Evolutionary conservation across 2,113 vertebrate genomes (phyloP).

Genomic region (Poicephalus gulielmi): DNA sequence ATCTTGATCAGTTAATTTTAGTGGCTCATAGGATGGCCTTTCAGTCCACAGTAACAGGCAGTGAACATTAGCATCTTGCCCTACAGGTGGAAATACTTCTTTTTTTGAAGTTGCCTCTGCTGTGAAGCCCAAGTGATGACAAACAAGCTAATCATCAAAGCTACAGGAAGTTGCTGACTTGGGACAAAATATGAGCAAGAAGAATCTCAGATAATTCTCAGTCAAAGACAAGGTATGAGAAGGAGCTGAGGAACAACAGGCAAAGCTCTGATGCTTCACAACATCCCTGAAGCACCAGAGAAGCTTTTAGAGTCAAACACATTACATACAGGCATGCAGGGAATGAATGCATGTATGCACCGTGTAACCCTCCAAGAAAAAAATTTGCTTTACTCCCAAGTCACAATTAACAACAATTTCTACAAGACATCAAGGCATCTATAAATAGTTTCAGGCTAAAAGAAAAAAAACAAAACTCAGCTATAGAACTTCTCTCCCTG

Average conservation of each 20-base stretch:
- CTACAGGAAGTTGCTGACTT: not conserved
- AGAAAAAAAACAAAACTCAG: not conserved
- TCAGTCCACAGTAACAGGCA: not conserved
- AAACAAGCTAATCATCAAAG: not conserved
- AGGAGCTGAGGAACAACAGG: not conserved
- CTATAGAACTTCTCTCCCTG: not conserved
- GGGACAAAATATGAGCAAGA: not conserved
- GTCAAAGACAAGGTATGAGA: not conserved
- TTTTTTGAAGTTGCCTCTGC: not conserved
- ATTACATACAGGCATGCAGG: not conserved
- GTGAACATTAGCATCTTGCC: not conserved
- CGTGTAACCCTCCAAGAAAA: not conserved
- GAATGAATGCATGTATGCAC: not conserved
- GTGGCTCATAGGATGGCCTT: not conserved
- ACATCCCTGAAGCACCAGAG: not conserved
- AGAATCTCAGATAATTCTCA: not conserved
- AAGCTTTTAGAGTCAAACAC: not conserved
- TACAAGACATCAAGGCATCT: accelerated
- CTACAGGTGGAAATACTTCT: not conserved
- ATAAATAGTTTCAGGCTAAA: not conserved
- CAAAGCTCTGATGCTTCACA: not conserved
- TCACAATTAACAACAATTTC: not conserved
- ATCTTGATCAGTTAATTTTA: not conserved
- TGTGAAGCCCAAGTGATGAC: not conserved
- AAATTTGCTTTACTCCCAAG: not conserved